Conservation (phyloP, 2,888 invertebrate genomes). For the Rhagonycha fulva region DNA sequence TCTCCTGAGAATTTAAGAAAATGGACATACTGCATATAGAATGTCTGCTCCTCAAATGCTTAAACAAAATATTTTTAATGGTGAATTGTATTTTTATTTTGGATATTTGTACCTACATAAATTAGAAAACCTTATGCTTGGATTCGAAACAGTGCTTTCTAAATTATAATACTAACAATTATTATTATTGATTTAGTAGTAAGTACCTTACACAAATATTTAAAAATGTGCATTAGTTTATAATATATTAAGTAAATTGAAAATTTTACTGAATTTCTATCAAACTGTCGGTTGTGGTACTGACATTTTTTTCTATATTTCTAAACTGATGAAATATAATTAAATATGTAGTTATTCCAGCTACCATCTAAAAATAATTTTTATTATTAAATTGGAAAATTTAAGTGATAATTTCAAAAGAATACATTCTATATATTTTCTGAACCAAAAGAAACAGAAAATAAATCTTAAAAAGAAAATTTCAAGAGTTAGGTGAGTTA, state of each 20-base stretch:
- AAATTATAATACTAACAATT: not conserved
- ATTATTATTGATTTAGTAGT: too few species aligned
- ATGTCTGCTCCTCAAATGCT: too few species aligned
- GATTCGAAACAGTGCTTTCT: not conserved
- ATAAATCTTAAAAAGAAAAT: too few species aligned
- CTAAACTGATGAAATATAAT: conserved; percentile 23
- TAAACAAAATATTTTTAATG: not conserved
- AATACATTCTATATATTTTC: not conserved
- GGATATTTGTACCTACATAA: too few species aligned
- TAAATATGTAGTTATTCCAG: conserved; percentile 14
- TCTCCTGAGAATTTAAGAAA: too few species aligned
- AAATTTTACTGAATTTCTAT: not conserved
- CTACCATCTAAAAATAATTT: conserved; percentile 14
- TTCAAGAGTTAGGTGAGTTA: too few species aligned
- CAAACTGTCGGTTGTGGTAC: too few species aligned
- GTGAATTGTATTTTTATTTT: too few species aligned
- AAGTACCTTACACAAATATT: too few species aligned
- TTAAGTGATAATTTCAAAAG: not conserved
- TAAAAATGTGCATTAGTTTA: too few species aligned
- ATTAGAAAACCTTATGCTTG: not conserved
- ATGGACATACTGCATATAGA: too few species aligned
- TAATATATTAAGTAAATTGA: not conserved
- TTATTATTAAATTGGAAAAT: not conserved
- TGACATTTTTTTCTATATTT: conserved; percentile 1
- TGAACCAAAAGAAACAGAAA: too few species aligned